These are phyloP conservation scores for Ctenosaura bakeri DNA, from an alignment of 2,797 vertebrate genomes.

Conservation along the genomic window DNA sequence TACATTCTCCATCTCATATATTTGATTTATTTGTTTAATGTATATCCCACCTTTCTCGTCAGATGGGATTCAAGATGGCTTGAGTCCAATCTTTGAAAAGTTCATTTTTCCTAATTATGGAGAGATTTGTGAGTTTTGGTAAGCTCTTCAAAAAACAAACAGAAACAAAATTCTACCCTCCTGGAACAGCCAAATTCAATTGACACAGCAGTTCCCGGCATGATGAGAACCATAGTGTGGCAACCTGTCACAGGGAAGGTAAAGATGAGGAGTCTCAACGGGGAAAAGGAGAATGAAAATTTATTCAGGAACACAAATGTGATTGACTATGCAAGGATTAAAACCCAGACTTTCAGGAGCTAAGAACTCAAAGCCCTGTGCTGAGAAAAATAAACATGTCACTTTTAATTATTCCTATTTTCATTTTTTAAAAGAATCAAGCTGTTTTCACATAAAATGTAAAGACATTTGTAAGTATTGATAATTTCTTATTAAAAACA, in stretches of 20 bases:
- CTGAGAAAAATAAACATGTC: not conserved
- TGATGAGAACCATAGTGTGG: not conserved
- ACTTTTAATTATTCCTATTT: no score
- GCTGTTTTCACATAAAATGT: not conserved
- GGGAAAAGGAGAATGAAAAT: not conserved
- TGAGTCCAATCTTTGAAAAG: no score
- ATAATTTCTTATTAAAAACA: not conserved
- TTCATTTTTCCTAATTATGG: not conserved
- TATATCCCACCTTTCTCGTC: no score
- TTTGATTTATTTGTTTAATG: not conserved
- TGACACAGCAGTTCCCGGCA: not conserved
- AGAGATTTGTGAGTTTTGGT: not conserved
- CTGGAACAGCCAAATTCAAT: not conserved
- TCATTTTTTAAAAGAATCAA: no score
- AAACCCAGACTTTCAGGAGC: not conserved
- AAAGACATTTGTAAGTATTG: not conserved
- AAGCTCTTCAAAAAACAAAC: not conserved
- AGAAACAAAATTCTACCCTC: not conserved
- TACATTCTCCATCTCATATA: not conserved
- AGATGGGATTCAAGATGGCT: no score
- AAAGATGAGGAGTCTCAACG: not conserved
- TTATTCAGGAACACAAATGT: not conserved
- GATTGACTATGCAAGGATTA: not conserved
- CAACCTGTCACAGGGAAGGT: not conserved
- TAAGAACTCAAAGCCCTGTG: not conserved